Evolutionary conservation across 2,797 vertebrate species (phyloP), one percentile per base, ranked within the genome.

Genomic region (Micrastur ruficollis): DNA sequence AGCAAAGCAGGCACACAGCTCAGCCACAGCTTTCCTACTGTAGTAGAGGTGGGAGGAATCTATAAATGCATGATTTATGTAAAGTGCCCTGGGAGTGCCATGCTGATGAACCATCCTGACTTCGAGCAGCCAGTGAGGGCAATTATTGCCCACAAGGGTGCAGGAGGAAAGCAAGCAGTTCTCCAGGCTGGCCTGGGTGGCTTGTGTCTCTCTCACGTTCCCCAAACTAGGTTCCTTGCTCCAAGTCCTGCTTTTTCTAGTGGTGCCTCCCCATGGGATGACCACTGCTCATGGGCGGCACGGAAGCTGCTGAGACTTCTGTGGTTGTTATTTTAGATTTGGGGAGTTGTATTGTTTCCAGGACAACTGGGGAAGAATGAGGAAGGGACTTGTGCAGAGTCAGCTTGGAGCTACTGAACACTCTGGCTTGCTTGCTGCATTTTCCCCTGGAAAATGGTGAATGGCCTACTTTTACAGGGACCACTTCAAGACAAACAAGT

Each of bases 211-310:
- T 67, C 7, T 46, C 26, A 12, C 0, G 5, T 74, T 71, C 36
- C 22, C 15, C 44, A 49, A 5, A 56, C 9, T 23, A 31, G 6
- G 7, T 42, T 81, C 32, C 53, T 89, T 58, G 32, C 49, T 71
- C 27, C 0, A 0, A 62, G 58, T 53, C 58, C 8, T 65, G 7
- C 27, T 62, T 82, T 74, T 86, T 55, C 38, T 81, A 16, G 50
- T 1, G 3, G 8, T 72, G 40, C 23, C 32, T 79, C 62, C 46
- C 55, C 0, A 1, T 50, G 46, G 66, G 50, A 23, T 93, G 46
- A 52, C 29, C 0, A 0, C 18, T 29, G 47, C 22, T 86, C 2
- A 25, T 53, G 36, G 67, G 50, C 0, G 0, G 27, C 65, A 22
- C 2, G 1, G 71, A 81, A 81, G 47, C 67, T 2, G 1, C 68